phyloP scores from a whole-genome alignment of 1,140 invertebrate genomes.

The Cyphomyrmex costatus region DNA sequence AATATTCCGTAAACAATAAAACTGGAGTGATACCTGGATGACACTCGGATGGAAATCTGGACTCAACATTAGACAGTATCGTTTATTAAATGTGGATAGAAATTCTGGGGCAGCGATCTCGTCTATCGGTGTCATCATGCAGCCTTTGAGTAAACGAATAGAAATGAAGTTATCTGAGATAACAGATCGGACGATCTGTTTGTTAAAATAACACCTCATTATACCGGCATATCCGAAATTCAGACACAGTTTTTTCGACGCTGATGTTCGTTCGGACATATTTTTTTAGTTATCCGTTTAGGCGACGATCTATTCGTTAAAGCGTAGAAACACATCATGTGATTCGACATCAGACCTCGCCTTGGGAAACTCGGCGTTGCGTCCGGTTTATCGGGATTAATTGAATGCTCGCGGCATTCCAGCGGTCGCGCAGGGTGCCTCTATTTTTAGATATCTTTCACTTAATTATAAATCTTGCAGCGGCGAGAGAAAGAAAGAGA shows the following conservation, averaged over 20 bases:
- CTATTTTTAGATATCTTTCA: slow-evolving; percentile 77
- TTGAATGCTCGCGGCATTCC: slow-evolving; percentile 36
- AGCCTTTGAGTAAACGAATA: slow-evolving; percentile 8
- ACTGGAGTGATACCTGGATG: no score
- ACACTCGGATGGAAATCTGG: no score
- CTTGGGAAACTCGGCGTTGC: not conserved
- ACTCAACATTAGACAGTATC: no score
- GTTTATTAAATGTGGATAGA: not conserved
- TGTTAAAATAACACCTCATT: slow-evolving; percentile 31
- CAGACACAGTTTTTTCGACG: not conserved
- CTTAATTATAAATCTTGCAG: slow-evolving; percentile 68
- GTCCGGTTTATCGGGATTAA: slow-evolving; percentile 38
- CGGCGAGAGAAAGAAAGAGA: not conserved
- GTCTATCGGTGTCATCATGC: slow-evolving; percentile 21
- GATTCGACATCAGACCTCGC: not conserved
- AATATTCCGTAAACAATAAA: no score
- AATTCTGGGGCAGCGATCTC: slow-evolving; percentile 3
- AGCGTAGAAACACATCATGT: not conserved
- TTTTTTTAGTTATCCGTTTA: slow-evolving; percentile 13
- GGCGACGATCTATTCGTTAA: not conserved
- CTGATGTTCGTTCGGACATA: not conserved
- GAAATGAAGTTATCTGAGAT: slow-evolving; percentile 38
- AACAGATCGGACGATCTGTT: not conserved
- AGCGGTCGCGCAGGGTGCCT: slow-evolving; percentile 35
- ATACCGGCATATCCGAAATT: not conserved